Percentiles rank a stretch among this genome's conserved stretches.
Evolutionary conservation across 1,140 invertebrate genomes (phyloP).

Genomic region (Microplitis mediator): DNA sequence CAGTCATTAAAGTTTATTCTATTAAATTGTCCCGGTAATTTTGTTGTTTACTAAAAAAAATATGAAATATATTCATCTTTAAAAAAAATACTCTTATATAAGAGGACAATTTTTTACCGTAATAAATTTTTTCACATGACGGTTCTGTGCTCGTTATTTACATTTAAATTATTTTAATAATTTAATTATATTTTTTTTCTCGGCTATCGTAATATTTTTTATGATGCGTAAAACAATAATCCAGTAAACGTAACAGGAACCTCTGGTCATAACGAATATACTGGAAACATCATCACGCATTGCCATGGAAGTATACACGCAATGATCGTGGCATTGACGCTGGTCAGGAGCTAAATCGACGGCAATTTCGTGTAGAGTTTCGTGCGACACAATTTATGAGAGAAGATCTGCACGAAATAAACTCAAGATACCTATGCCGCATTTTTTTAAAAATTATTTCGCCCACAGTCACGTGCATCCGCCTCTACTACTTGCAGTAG

Average conservation of each 20-base stretch:
- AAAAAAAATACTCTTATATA: no score
- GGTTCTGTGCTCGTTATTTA: no score
- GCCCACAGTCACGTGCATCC: no score
- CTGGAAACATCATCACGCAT: constrained; percentile 8
- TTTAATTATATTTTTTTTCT: neutral
- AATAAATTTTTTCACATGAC: no score
- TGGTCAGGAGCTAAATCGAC: constrained; percentile 22
- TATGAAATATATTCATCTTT: neutral
- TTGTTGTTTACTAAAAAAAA: neutral
- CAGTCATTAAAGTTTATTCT: no score
- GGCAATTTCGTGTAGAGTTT: constrained; percentile 23
- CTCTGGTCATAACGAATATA: neutral
- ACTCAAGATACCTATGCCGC: no score
- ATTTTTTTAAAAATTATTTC: no score
- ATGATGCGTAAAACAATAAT: neutral
- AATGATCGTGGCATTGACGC: constrained; percentile 24
- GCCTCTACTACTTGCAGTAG: no score
- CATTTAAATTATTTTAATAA: no score
- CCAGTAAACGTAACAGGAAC: constrained; percentile 1
- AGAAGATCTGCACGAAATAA: neutral
- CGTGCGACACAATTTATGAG: constrained; percentile 1
- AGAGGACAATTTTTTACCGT: no score
- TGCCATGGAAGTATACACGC: neutral
- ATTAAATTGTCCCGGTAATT: no score
- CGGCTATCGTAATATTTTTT: neutral